These are phyloP conservation scores for Columba janthina DNA, from an alignment of 2,113 vertebrate genomes.

Conservation along the genomic window DNA sequence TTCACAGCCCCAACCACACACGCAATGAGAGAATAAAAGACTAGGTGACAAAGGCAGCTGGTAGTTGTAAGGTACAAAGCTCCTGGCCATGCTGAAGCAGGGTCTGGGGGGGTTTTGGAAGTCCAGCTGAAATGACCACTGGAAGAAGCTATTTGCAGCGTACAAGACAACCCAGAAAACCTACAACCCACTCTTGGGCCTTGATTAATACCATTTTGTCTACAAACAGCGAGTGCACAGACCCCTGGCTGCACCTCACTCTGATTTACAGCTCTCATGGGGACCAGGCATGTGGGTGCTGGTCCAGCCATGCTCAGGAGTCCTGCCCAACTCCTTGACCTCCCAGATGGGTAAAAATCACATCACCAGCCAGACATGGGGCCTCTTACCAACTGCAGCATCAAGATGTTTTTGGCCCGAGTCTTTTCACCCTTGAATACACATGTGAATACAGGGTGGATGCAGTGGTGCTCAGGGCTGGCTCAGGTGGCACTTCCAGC, in stretches of 20 bases:
- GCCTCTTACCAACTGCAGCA: background rate
- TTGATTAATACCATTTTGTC: background rate
- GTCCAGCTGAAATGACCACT: background rate
- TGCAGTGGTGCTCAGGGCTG: background rate
- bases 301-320: rapidly evolving
- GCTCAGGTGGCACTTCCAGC: background rate
- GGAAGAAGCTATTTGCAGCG: background rate
- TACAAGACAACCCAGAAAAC: background rate
- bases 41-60: background rate
- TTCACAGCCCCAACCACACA: background rate
- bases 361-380: rapidly evolving
- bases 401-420: background rate
- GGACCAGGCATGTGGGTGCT: background rate
- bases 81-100: background rate
- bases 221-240: background rate
- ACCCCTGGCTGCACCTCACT: background rate
- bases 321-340: background rate
- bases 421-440: background rate
- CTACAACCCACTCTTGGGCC: background rate
- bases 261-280: background rate
- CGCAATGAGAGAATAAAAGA: background rate
- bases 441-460: rapidly evolving
- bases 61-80: background rate
- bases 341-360: background rate
- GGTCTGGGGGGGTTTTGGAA: background rate